phyloP scores from a whole-genome alignment of 2,113 vertebrate species.

The Oenanthe oenanthe region DNA sequence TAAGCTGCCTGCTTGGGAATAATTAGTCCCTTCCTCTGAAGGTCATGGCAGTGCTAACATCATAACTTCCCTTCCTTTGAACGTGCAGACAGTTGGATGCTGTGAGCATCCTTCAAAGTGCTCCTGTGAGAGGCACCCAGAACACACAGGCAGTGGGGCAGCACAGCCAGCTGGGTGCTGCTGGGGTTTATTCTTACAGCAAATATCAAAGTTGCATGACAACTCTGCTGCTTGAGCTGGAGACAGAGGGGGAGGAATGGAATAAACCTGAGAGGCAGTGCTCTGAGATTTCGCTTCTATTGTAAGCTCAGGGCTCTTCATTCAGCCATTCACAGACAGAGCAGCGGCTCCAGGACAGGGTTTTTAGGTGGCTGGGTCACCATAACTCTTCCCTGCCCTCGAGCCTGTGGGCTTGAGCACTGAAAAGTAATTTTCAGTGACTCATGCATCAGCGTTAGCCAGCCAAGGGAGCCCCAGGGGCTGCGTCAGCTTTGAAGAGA shows the following conservation, averaged over 20 bases:
- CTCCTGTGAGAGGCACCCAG: background rate
- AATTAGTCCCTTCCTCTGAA: conserved; percentile 44
- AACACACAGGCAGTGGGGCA: background rate
- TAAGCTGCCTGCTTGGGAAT: conserved; percentile 35
- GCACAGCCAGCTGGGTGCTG: background rate
- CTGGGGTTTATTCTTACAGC: background rate
- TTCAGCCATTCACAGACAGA: background rate
- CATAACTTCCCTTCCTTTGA: background rate
- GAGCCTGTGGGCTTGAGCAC: background rate
- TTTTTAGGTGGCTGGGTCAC: background rate
- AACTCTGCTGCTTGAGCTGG: background rate
- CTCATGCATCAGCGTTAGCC: background rate
- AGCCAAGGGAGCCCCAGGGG: background rate
- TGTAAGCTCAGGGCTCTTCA: background rate
- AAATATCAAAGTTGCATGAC: background rate
- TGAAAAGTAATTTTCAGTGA: background rate
- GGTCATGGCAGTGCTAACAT: background rate
- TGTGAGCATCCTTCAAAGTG: background rate
- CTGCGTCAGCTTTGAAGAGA: background rate
- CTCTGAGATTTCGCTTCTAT: background rate
- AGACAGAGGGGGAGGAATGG: background rate
- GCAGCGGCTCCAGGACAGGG: background rate
- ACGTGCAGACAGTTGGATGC: background rate
- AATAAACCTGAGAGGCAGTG: background rate
- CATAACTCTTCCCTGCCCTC: background rate